phyloP scores from a whole-genome alignment of 2,113 vertebrate genomes.

The Anoplopoma fimbria region DNA sequence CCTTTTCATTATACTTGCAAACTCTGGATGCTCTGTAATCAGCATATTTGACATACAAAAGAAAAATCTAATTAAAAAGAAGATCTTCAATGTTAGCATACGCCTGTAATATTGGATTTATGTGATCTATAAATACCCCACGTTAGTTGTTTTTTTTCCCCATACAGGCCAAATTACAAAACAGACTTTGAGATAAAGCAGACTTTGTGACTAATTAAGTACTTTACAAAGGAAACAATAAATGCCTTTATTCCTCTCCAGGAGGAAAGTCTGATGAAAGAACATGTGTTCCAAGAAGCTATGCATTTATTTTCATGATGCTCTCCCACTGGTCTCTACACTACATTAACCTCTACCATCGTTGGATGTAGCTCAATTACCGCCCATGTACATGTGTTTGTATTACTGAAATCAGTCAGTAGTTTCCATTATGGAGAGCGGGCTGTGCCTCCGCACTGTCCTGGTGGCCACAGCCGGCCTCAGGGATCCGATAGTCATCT shows the following conservation, averaged over 20 bases:
- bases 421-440: constrained; percentile 27
- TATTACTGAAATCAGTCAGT: constrained; percentile 23
- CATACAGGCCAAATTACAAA: not conserved
- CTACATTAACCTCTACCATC: not conserved
- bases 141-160: not conserved
- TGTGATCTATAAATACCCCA: not conserved
- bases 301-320: not conserved
- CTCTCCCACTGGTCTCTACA: not conserved
- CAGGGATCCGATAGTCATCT: constrained; percentile 52
- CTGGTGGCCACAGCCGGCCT: not conserved
- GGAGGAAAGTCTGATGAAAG: not conserved
- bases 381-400: not conserved
- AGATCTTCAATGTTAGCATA: not conserved
- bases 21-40: constrained; percentile 15
- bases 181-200: not conserved
- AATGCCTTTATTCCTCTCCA: constrained; percentile 1
- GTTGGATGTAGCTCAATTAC: constrained; percentile 10
- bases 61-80: constrained; percentile 10
- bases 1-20: constrained; percentile 33
- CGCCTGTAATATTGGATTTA: constrained; percentile 1
- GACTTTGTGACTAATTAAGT: constrained; percentile 3
- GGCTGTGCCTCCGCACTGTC: constrained; percentile 1
- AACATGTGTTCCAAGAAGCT: not conserved
- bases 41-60: constrained; percentile 10
- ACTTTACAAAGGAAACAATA: constrained; percentile 15